Percentiles rank a stretch among this genome's conserved stretches.
phyloP scores from a whole-genome alignment of 37 sponge, comb jelly and placozoan species.

The Crambe crambe region DNA sequence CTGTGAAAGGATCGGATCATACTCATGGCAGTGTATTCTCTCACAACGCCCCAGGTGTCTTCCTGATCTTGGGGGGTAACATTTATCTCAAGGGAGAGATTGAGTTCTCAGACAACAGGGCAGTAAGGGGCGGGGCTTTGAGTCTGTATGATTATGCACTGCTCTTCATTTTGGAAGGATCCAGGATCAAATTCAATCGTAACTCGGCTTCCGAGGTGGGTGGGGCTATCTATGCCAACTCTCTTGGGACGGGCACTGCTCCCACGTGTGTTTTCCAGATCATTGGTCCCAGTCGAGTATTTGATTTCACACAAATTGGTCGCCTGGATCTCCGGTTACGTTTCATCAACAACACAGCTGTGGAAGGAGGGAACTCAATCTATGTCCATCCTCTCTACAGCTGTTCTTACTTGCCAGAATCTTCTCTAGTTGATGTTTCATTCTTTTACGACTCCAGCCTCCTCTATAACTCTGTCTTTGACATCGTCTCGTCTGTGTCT shows the following conservation, averaged over 20 bases:
- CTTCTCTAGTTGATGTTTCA: not conserved
- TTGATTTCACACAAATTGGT: not conserved
- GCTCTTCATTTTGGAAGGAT: slow-evolving; percentile 26
- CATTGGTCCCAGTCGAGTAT: slow-evolving; percentile 3
- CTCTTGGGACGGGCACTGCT: slow-evolving; percentile 10
- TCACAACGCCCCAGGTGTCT: slow-evolving; percentile 17
- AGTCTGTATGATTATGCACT: slow-evolving; percentile 18
- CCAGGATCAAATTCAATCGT: not conserved
- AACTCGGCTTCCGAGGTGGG: slow-evolving; percentile 17
- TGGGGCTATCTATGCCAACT: slow-evolving; percentile 43
- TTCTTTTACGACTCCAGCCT: not conserved
- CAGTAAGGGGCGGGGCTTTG: slow-evolving; percentile 35
- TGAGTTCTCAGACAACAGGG: slow-evolving; percentile 16
- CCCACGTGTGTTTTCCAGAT: slow-evolving; percentile 19
- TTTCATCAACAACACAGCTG: slow-evolving; percentile 24
- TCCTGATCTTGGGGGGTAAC: slow-evolving; percentile 8
- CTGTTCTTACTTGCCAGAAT: slow-evolving; percentile 32
- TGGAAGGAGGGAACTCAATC: slow-evolving; percentile 34
- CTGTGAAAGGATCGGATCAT: slow-evolving; percentile 4
- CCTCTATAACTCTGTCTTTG: slow-evolving; percentile 11
- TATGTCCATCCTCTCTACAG: slow-evolving; percentile 43
- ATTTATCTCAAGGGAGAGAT: slow-evolving; percentile 20
- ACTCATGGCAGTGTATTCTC: slow-evolving; percentile 21
- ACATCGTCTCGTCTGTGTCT: not conserved
- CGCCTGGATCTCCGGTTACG: slow-evolving; percentile 5